These are phyloP conservation scores for Actenoides lindsayi DNA, from an alignment of 2,113 vertebrate genomes.

Conservation along the genomic window DNA sequence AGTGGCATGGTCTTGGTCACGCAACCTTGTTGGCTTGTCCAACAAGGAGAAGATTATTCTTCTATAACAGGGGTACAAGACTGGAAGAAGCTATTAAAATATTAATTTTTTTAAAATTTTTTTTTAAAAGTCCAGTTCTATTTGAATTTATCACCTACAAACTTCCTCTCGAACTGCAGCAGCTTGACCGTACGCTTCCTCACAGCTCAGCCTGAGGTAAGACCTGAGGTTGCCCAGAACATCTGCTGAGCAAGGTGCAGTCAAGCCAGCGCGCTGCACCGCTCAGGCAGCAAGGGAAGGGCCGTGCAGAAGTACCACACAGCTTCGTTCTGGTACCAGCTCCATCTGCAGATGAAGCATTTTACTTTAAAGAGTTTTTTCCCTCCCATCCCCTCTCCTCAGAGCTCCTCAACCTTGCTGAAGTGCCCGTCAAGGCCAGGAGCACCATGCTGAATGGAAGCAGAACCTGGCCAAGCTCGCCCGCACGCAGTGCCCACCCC, in stretches of 20 bases:
- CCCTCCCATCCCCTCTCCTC: background rate
- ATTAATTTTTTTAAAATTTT: background rate
- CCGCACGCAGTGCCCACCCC: background rate
- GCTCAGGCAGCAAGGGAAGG: background rate
- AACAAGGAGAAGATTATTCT: background rate
- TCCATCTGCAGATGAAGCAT: background rate
- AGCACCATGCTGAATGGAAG: background rate
- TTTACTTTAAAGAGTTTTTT: background rate
- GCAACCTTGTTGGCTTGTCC: background rate
- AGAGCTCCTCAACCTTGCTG: background rate
- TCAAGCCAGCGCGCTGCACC: background rate
- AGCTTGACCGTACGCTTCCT: background rate
- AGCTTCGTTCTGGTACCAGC: background rate
- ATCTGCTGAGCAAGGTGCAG: background rate
- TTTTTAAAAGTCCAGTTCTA: background rate
- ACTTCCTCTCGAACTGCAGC: background rate
- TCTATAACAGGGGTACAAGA: background rate
- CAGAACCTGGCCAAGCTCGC: background rate
- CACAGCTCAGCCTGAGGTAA: background rate
- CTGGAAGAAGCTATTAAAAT: background rate
- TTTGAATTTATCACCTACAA: background rate
- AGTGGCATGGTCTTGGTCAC: background rate
- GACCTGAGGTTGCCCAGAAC: background rate
- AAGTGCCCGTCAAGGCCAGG: background rate
- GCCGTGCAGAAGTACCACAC: background rate